Evolutionary conservation across 2,888 invertebrate genomes (phyloP), one percentile per base, ranked within the genome.

Genomic region (Tinea pellionella): DNA sequence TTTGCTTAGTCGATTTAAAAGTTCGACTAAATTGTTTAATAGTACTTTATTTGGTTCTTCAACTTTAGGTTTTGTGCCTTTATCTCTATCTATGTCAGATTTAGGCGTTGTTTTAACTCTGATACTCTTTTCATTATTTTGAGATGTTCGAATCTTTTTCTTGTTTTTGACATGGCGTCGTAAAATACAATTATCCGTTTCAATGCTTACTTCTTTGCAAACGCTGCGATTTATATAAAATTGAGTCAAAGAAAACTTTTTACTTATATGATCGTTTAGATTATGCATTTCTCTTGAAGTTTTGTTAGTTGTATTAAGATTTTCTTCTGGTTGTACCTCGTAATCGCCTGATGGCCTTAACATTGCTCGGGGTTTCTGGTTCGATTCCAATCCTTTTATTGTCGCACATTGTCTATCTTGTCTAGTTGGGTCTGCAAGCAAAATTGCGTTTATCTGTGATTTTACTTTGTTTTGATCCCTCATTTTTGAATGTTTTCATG

Each of bases 131-230:
- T 67, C 13, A n/a, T 9, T 32, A 6, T 41, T 8, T n/a, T 41
- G 2, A 2, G n/a, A 41, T 41, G n/a, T 2, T 41, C 41, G 12
- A 6, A 41, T 41, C 41, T 41, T 58, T 15, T 16, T 71, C 63
- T 74, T 77, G 11, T 61, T 72, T 67, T 68, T 81, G 57, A 65
- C 75, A 63, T 74, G 70, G 56, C 79, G 71, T 63, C 80, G 72
- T 0, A 83, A 65, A 30, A 77, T 68, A 62, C 86, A 86, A 12
- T 77, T 64, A 59, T 80, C 78, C 0, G 86, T 86, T 69, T 82
- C 86, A 7, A 82, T 65, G 60, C 85, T 77, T 0, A 82, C 65
- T 64, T 86, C 83, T 64, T 74, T 72, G 13, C 15, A 16, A 47
- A 9, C 13, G 6, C 9, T 37, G 9, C 47, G n/a, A 16, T 15